Percentiles rank a stretch among this genome's conserved stretches.
These are phyloP conservation scores for Erythrocebus patas DNA, from an alignment of 2,113 vertebrate genomes.

Conservation along the genomic window DNA sequence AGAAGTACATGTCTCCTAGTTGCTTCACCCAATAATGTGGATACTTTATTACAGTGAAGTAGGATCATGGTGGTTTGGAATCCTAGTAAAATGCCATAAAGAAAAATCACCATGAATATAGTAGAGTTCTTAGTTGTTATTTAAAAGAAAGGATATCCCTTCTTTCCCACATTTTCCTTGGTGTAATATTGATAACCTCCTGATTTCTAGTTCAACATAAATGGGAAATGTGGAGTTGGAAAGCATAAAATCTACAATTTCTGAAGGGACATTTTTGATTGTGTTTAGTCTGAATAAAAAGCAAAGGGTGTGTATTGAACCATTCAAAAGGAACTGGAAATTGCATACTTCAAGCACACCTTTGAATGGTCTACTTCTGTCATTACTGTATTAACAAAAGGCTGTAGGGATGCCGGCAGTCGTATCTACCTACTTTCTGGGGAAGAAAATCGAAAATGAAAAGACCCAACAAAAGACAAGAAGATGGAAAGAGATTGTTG, in stretches of 20 bases:
- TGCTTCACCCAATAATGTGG: neutral
- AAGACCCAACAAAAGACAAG: conserved; percentile 50
- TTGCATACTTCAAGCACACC: conserved; percentile 21
- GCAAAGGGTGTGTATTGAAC: conserved; percentile 4
- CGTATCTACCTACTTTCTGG: conserved; percentile 35
- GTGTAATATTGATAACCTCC: neutral
- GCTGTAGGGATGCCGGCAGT: conserved; percentile 19
- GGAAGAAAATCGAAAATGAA: conserved; percentile 64
- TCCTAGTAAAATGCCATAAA: neutral
- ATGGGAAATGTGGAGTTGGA: conserved; percentile 33
- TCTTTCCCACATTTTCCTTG: neutral
- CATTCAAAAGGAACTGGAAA: conserved; percentile 46
- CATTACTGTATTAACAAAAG: conserved; percentile 50
- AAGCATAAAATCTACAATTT: conserved; percentile 26
- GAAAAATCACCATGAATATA: conserved; percentile 1
- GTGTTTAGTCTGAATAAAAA: conserved; percentile 64
- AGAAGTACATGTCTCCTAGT: neutral
- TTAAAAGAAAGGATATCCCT: neutral
- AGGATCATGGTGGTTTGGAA: neutral
- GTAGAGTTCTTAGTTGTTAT: conserved; percentile 16
- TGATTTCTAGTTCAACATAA: conserved; percentile 40
- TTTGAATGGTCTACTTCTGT: conserved; percentile 37
- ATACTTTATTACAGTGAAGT: neutral
- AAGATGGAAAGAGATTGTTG: conserved; percentile 55
- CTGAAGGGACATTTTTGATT: conserved; percentile 41